phyloP scores from a whole-genome alignment of 35 echinoderm and acorn worm genomes.

The Lytechinus pictus region DNA sequence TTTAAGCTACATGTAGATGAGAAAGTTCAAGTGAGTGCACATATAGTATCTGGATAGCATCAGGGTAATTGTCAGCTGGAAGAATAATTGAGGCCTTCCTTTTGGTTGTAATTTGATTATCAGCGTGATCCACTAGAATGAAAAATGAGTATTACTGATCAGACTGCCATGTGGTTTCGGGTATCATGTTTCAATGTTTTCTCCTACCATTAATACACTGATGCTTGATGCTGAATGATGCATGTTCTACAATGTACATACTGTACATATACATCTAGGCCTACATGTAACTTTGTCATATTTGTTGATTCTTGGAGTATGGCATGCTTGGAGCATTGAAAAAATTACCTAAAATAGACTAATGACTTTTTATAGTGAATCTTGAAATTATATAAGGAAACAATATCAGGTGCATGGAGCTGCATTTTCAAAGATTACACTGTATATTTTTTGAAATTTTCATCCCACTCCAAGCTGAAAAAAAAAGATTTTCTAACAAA shows the following conservation, averaged over 20 bases:
- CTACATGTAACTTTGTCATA: too few species aligned
- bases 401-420: too few species aligned
- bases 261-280: neutral
- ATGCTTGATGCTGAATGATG: neutral
- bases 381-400: too few species aligned
- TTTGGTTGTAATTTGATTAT: neutral
- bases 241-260: neutral
- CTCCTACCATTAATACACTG: neutral
- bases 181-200: neutral
- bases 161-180: neutral
- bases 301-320: too few species aligned
- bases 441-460: too few species aligned
- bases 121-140: neutral
- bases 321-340: too few species aligned
- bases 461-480: too few species aligned
- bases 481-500: too few species aligned
- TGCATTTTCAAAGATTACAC: too few species aligned
- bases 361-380: too few species aligned
- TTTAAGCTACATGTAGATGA: neutral
- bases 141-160: neutral
- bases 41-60: neutral
- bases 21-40: neutral
- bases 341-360: too few species aligned
- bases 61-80: neutral
- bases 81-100: neutral